Evolutionary conservation across 2,888 invertebrate species (phyloP).

Genomic region (Pandemis corylana): DNA sequence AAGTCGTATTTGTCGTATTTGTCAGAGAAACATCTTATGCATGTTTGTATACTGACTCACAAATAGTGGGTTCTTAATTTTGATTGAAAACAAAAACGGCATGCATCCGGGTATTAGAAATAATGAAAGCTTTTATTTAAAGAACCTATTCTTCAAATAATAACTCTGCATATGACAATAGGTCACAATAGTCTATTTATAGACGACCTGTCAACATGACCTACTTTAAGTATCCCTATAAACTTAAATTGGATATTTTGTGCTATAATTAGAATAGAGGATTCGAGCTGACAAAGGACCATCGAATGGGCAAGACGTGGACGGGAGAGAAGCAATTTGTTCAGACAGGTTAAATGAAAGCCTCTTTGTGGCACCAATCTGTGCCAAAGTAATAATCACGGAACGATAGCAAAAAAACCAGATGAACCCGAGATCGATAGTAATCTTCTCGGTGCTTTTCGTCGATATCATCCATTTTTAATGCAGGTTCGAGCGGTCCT

Average conservation of each 20-base stretch:
- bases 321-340: conserved; percentile 14
- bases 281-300: conserved; percentile 10
- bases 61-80: no score
- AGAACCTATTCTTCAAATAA: no score
- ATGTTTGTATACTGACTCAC: no score
- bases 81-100: no score
- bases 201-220: conserved; percentile 37
- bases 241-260: conserved; percentile 20
- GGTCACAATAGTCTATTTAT: conserved; percentile 37
- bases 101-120: no score
- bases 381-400: conserved; percentile 9
- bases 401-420: neutral
- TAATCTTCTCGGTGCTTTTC: neutral
- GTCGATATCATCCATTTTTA: conserved; percentile 10
- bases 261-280: conserved; percentile 26
- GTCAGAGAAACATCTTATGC: no score
- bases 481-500: conserved; percentile 1
- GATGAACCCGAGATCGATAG: neutral
- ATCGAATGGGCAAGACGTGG: conserved; percentile 25
- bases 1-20: no score
- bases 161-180: conserved; percentile 28
- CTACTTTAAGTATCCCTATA: conserved; percentile 34
- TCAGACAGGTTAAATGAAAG: neutral
- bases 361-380: conserved; percentile 5
- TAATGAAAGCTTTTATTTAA: no score